These are phyloP conservation scores for Strigamia crassipes DNA, from an alignment of 2,888 invertebrate genomes.

Conservation along the genomic window DNA sequence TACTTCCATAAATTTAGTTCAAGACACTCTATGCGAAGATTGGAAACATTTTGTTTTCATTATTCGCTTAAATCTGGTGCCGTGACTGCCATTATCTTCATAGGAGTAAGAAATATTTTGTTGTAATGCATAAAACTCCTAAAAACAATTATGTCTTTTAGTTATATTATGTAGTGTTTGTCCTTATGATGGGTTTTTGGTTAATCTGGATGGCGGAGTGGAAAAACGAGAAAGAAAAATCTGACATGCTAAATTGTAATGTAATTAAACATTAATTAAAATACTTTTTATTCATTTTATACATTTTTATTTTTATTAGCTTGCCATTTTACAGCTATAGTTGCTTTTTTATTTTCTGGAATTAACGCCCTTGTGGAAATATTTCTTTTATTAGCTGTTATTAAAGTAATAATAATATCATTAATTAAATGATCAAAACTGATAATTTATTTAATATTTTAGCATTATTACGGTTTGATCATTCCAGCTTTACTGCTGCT, in stretches of 20 bases:
- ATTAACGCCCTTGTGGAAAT: not conserved
- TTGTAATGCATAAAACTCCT: no score
- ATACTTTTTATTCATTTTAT: not conserved
- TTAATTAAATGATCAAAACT: not conserved
- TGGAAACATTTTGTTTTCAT: slow-evolving; percentile 10
- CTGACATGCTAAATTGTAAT: not conserved
- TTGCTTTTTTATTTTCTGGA: not conserved
- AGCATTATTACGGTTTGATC: slow-evolving; percentile 1
- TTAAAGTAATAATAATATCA: not conserved
- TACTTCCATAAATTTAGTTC: not conserved
- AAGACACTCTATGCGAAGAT: not conserved
- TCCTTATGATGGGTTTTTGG: slow-evolving; percentile 10
- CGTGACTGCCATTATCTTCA: not conserved
- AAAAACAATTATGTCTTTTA: not conserved
- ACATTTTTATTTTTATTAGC: no score
- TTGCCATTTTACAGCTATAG: no score
- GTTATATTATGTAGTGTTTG: not conserved
- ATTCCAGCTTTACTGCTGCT: slow-evolving; percentile 1
- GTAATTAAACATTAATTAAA: no score
- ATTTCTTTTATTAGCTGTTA: slow-evolving; percentile 8
- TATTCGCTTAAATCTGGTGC: slow-evolving; percentile 7
- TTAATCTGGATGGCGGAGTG: slow-evolving; percentile 15
- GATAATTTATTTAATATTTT: not conserved
- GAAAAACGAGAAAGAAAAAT: not conserved
- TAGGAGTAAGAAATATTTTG: not conserved